A percentile compares a stretch with the other conserved stretches of the same genome.
phyloP scores from a whole-genome alignment of 2,888 invertebrate species.

The Anaspis maculata region DNA sequence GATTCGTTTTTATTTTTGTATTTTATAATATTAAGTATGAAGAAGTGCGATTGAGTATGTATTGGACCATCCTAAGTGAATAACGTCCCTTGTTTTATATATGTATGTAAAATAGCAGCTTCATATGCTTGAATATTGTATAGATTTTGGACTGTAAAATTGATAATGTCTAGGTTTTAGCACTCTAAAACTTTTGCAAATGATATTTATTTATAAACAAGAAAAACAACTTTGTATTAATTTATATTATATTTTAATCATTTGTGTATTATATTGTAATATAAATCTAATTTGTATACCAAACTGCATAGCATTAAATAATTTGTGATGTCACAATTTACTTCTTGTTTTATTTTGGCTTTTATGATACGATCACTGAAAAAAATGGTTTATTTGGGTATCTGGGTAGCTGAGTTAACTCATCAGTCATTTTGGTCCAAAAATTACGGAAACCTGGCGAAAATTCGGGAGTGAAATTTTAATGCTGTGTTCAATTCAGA shows the following conservation, averaged over 20 bases:
- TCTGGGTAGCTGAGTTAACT: too few species aligned
- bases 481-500: too few species aligned
- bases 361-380: too few species aligned
- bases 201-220: slow-evolving; percentile 7
- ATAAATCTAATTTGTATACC: slow-evolving; percentile 40
- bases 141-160: slow-evolving; percentile 24
- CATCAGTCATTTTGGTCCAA: too few species aligned
- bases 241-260: slow-evolving; percentile 21
- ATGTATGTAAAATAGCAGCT: slow-evolving; percentile 30
- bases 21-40: too few species aligned
- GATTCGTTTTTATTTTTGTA: too few species aligned
- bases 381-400: too few species aligned
- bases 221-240: slow-evolving; percentile 17
- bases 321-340: slow-evolving; percentile 28
- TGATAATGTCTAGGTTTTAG: slow-evolving; percentile 17
- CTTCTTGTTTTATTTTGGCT: slow-evolving; percentile 1
- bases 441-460: too few species aligned
- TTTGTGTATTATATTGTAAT: slow-evolving; percentile 39
- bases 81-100: slow-evolving; percentile 30
- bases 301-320: slow-evolving; percentile 38
- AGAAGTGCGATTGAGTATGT: too few species aligned
- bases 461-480: too few species aligned
- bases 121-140: slow-evolving; percentile 24
- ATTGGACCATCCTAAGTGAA: too few species aligned
- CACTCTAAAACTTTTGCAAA: slow-evolving; percentile 14